Conservation (phyloP, 1,140 invertebrate species). For the Meloidogyne hapla region DNA sequence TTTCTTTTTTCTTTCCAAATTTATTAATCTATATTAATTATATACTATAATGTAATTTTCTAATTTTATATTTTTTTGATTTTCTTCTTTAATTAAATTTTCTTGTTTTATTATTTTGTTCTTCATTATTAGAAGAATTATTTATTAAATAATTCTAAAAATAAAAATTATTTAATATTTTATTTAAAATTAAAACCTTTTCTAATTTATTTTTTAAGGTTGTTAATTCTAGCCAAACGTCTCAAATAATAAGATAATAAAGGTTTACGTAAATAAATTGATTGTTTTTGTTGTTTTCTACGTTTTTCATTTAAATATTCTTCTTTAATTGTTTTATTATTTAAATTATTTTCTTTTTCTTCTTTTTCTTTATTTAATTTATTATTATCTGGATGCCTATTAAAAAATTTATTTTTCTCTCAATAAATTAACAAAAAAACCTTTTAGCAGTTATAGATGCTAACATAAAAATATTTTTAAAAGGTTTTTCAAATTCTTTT, state of each 20-base stretch:
- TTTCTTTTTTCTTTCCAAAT: not conserved
- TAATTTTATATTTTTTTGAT: not conserved
- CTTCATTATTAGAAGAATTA: no score
- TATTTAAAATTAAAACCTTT: not conserved
- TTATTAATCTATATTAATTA: not conserved
- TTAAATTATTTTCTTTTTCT: conserved; percentile 28
- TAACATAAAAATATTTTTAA: not conserved
- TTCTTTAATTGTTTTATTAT: not conserved
- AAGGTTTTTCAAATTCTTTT: not conserved
- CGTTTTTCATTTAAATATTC: conserved; percentile 1
- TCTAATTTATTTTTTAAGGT: not conserved
- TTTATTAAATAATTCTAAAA: not conserved
- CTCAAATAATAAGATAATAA: conserved; percentile 1
- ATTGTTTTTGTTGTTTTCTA: not conserved
- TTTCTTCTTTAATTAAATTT: not conserved
- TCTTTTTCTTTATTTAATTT: not conserved
- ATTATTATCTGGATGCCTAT: no score
- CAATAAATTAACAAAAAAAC: not conserved
- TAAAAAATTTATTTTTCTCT: no score
- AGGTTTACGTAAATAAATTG: not conserved
- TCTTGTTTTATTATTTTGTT: no score
- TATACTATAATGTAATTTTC: not conserved
- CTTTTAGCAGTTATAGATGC: not conserved
- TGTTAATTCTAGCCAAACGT: not conserved
- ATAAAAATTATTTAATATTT: no score